Percentiles rank a stretch among this genome's conserved stretches.
Evolutionary conservation across 2,797 vertebrate genomes (phyloP).

Genomic region (Paguma larvata): DNA sequence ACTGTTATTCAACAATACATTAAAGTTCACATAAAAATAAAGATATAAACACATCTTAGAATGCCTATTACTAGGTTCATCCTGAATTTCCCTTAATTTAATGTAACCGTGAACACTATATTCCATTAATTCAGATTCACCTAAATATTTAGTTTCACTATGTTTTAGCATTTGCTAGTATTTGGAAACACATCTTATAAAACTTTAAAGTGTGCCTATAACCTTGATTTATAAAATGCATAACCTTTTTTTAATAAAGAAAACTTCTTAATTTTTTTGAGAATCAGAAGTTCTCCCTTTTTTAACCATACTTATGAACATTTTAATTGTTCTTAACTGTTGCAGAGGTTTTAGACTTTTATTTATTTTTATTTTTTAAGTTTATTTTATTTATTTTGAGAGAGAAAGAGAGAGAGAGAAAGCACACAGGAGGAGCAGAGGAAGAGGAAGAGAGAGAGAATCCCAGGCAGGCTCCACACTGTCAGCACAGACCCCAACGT

Average conservation of each 20-base stretch:
- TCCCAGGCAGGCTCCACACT: too few relatives aligned
- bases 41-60: not conserved
- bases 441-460: too few relatives aligned
- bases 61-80: not conserved
- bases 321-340: slow-evolving; percentile 43
- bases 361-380: too few relatives aligned
- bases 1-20: not conserved
- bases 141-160: not conserved
- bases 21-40: slow-evolving; percentile 41
- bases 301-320: not conserved
- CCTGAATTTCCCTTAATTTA: slow-evolving; percentile 10
- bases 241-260: slow-evolving; percentile 24
- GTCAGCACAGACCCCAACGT: too few relatives aligned
- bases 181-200: not conserved
- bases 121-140: not conserved
- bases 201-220: not conserved
- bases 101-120: not conserved
- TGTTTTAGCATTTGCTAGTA: not conserved
- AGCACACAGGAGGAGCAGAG: too few relatives aligned
- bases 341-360: not conserved
- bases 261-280: not conserved
- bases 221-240: not conserved
- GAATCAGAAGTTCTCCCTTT: slow-evolving; percentile 23
- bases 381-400: too few relatives aligned
- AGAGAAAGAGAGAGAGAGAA: too few relatives aligned